phyloP scores from a whole-genome alignment of 2,888 invertebrate genomes.

The Sesamia inferens region DNA sequence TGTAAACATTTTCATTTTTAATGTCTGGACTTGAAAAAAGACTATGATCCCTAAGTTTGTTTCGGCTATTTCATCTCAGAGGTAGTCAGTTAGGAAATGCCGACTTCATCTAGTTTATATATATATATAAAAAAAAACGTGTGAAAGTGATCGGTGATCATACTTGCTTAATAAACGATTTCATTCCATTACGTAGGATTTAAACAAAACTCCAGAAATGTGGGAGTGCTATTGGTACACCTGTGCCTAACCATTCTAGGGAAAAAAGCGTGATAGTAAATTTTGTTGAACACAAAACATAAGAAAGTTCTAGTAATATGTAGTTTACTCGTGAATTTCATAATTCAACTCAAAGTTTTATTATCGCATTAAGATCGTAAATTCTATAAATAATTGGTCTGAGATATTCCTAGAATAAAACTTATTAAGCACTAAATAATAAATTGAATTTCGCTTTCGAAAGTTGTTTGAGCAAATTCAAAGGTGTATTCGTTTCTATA shows the following conservation, averaged over 20 bases:
- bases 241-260: not conserved
- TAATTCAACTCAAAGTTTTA: not conserved
- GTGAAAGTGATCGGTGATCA: too few species aligned
- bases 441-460: conserved; percentile 25
- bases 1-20: too few species aligned
- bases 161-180: too few species aligned
- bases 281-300: conserved; percentile 8
- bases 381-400: not conserved
- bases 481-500: not conserved
- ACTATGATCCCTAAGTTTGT: too few species aligned
- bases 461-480: conserved; percentile 7
- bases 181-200: not conserved
- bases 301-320: not conserved
- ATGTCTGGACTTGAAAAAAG: too few species aligned
- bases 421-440: conserved; percentile 4
- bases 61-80: too few species aligned
- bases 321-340: conserved; percentile 9
- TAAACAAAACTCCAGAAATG: not conserved
- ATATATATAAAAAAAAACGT: too few species aligned
- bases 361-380: conserved; percentile 11
- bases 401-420: conserved; percentile 24
- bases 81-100: too few species aligned
- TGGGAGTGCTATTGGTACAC: too few species aligned
- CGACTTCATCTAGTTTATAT: too few species aligned
- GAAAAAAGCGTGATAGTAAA: not conserved